Conservation (phyloP, 2,888 invertebrate genomes). For the Epirrhoe tristata region DNA sequence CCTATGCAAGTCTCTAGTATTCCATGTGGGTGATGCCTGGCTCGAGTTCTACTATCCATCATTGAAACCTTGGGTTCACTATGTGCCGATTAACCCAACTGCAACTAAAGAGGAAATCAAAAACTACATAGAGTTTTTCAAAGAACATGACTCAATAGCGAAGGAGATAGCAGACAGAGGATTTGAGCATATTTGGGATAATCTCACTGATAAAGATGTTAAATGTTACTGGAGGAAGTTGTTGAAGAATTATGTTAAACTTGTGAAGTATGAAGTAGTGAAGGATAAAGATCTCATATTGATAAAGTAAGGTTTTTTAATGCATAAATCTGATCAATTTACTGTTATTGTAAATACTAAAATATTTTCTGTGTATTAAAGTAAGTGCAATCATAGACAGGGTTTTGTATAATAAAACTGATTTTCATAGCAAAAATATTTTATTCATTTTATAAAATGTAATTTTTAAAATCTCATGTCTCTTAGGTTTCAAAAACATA, state of each 20-base stretch:
- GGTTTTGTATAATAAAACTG: slow-evolving; percentile 4
- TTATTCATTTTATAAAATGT: slow-evolving; percentile 33
- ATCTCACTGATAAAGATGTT: slow-evolving; percentile 92
- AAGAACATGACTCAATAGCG: slow-evolving; percentile 90
- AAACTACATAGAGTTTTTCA: slow-evolving; percentile 90
- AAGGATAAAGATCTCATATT: slow-evolving; percentile 86
- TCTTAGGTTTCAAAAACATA: slow-evolving; percentile 10
- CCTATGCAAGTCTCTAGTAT: slow-evolving; percentile 95
- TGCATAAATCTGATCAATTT: slow-evolving; percentile 18
- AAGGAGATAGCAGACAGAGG: slow-evolving; percentile 93
- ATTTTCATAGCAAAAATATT: slow-evolving; percentile 38
- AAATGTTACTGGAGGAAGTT: slow-evolving; percentile 94
- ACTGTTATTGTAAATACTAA: not conserved
- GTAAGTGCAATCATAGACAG: not conserved
- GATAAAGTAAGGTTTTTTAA: slow-evolving; percentile 57
- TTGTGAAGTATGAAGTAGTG: slow-evolving; percentile 88
- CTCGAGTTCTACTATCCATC: slow-evolving; percentile 96
- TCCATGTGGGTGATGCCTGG: slow-evolving; percentile 98
- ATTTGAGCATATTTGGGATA: slow-evolving; percentile 92
- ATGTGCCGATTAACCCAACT: slow-evolving; percentile 91
- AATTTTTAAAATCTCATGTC: slow-evolving; percentile 30
- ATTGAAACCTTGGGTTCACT: slow-evolving; percentile 98
- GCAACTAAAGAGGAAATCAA: slow-evolving; percentile 89
- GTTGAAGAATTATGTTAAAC: slow-evolving; percentile 89
- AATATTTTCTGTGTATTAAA: no score